Percentiles rank a stretch among this genome's conserved stretches.
Conservation (phyloP, 2,113 vertebrate species). For the Anarhynchus alexandrinus region DNA sequence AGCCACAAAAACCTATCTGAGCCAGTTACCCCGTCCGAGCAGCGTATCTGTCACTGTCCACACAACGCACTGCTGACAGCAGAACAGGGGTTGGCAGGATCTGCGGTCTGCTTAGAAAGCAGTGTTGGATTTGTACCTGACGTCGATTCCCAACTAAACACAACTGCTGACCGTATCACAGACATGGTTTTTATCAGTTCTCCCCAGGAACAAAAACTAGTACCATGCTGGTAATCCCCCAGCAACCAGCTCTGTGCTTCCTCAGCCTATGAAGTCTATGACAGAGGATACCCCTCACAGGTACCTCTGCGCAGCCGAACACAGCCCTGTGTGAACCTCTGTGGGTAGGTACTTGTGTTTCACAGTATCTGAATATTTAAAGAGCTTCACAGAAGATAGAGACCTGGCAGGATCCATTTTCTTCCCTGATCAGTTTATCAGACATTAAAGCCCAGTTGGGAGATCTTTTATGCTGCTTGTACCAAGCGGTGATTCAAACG, state of each 20-base stretch:
- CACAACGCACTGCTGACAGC: not conserved
- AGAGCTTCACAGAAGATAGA: not conserved
- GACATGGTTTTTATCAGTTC: not conserved
- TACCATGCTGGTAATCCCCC: not conserved
- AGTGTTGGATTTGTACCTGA: not conserved
- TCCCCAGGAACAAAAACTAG: not conserved
- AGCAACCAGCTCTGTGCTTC: not conserved
- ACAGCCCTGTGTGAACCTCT: not conserved
- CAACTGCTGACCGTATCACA: not conserved
- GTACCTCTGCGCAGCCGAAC: not conserved
- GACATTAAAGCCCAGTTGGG: not conserved
- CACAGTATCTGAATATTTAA: not conserved
- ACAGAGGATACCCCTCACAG: not conserved
- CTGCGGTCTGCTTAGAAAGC: not conserved
- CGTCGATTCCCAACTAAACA: not conserved
- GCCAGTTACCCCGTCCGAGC: not conserved
- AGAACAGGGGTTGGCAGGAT: not conserved
- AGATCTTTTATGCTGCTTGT: not conserved
- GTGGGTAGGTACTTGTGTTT: not conserved
- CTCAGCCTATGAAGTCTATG: not conserved
- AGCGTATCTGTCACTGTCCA: not conserved
- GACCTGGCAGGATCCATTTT: not conserved
- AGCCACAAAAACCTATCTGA: not conserved
- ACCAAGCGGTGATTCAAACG: not conserved
- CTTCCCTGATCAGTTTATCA: not conserved